Conservation (phyloP, 2,113 vertebrate species). For the Pseudois nayaur region DNA sequence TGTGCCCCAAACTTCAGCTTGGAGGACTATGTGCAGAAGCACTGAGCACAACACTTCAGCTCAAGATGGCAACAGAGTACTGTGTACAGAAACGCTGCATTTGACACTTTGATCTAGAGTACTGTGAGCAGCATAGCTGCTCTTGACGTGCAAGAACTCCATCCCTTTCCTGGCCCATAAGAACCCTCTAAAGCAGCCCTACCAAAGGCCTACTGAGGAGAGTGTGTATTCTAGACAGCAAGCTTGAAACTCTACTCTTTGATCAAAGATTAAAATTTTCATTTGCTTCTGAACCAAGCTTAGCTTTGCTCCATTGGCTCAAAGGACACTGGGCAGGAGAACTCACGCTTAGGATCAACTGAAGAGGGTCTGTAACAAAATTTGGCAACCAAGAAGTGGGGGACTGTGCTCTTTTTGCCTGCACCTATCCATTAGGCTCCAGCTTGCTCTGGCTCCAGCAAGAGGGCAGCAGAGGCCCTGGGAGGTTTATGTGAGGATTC, state of each 20-base stretch:
- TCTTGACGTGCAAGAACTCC: neutral
- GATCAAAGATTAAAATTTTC: neutral
- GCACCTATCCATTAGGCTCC: neutral
- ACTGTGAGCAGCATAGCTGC: neutral
- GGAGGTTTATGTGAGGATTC: neutral
- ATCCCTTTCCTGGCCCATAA: neutral
- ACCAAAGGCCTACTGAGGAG: neutral
- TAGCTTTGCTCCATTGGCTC: neutral
- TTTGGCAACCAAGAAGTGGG: neutral
- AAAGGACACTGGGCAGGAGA: neutral
- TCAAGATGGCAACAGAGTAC: neutral
- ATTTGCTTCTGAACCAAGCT: neutral
- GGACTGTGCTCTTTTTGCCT: neutral
- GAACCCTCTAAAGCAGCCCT: neutral
- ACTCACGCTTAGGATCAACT: neutral
- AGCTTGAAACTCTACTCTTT: neutral
- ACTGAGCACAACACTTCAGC: neutral
- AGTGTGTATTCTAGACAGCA: neutral
- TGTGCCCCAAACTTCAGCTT: neutral
- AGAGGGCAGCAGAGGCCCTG: neutral
- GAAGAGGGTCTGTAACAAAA: neutral
- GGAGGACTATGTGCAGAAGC: neutral
- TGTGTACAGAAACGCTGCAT: rapidly evolving
- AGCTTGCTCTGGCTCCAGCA: neutral
- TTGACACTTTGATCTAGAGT: neutral